phyloP scores from a whole-genome alignment of 1,140 invertebrate species.

The Coptotermes formosanus region DNA sequence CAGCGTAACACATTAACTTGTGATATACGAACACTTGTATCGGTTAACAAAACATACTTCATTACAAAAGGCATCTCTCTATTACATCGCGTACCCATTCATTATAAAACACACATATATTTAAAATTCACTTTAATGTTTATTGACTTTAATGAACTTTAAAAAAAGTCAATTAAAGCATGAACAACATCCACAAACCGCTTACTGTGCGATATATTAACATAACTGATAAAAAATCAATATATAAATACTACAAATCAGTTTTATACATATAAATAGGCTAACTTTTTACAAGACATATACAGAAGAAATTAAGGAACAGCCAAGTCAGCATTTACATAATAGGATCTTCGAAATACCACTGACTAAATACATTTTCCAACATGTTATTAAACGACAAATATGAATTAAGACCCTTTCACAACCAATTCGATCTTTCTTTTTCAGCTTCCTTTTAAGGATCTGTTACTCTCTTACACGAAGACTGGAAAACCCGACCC shows the following conservation, averaged over 20 bases:
- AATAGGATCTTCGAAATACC: background rate
- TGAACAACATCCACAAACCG: conserved; percentile 26
- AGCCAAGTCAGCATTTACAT: background rate
- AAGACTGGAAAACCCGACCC: background rate
- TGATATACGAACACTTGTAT: no score
- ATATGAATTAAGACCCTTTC: background rate
- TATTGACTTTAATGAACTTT: conserved; percentile 28
- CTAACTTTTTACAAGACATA: conserved; percentile 4
- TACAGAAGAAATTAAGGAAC: background rate
- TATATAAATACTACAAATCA: background rate
- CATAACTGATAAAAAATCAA: background rate
- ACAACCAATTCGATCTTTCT: background rate
- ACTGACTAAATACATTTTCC: background rate
- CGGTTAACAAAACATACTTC: no score
- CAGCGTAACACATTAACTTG: no score
- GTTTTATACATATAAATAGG: background rate
- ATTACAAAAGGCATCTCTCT: no score
- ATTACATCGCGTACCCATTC: no score
- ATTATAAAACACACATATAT: background rate
- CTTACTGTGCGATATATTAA: conserved; percentile 8
- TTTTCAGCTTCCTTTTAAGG: background rate
- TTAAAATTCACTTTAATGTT: conserved; percentile 18
- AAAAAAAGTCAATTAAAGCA: conserved; percentile 28
- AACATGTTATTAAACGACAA: background rate
- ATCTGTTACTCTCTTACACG: no score